Conservation (phyloP, 2,888 invertebrate species). For the Agrilus biguttatus region DNA sequence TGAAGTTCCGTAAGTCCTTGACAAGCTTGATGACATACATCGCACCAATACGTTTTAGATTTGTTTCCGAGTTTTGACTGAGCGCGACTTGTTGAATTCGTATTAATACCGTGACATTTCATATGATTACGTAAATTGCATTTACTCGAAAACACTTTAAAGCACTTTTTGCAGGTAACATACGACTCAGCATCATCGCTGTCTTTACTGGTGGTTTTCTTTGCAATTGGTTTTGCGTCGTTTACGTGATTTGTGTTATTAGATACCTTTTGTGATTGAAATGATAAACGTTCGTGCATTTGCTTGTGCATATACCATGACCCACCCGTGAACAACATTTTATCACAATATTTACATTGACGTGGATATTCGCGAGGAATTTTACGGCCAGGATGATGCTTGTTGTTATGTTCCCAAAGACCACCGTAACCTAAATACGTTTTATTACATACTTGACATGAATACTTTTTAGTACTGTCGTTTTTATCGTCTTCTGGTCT, state of each 20-base stretch:
- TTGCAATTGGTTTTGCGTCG: slow-evolving; percentile 5
- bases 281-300: slow-evolving; percentile 20
- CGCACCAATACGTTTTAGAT: slow-evolving; percentile 37
- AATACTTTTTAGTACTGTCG: slow-evolving; percentile 36
- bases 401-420: slow-evolving; percentile 24
- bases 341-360: slow-evolving; percentile 22
- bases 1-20: slow-evolving; percentile 37
- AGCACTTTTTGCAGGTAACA: slow-evolving; percentile 34
- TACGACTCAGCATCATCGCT: slow-evolving; percentile 21
- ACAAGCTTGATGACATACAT: slow-evolving; percentile 48
- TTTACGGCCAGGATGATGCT: slow-evolving; percentile 16
- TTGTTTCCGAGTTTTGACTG: slow-evolving; percentile 14
- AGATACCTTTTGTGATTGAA: not conserved
- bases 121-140: slow-evolving; percentile 32
- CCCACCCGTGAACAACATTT: slow-evolving; percentile 20
- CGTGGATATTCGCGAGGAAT: slow-evolving; percentile 16
- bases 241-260: not conserved
- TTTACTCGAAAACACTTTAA: slow-evolving; percentile 32
- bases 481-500: slow-evolving; percentile 30
- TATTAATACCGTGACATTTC: slow-evolving; percentile 32
- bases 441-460: slow-evolving; percentile 41
- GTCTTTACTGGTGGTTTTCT: not conserved
- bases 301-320: slow-evolving; percentile 22
- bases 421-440: slow-evolving; percentile 24
- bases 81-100: slow-evolving; percentile 17